Conservation (phyloP, 2,797 vertebrate genomes). For the Heterohyrax brucei region DNA sequence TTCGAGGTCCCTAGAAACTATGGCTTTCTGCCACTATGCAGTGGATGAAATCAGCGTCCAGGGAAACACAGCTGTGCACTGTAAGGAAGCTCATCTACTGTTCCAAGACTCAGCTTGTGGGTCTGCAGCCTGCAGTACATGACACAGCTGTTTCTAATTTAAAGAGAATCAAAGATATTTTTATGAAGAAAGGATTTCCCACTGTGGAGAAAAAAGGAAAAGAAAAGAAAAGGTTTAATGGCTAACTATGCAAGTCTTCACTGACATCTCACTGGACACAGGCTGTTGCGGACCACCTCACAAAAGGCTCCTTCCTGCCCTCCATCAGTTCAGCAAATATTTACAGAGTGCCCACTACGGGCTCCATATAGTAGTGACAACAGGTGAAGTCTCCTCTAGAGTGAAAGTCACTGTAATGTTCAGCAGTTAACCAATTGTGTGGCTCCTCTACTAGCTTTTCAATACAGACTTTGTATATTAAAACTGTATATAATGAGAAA, state of each 20-base stretch:
- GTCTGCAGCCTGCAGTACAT: not conserved
- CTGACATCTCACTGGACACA: not conserved
- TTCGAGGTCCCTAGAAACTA: not conserved
- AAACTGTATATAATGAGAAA: slow-evolving; percentile 29
- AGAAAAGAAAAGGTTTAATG: not conserved
- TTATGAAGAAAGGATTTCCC: slow-evolving; percentile 27
- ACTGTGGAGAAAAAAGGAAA: not conserved
- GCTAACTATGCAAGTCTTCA: not conserved
- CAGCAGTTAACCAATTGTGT: not conserved
- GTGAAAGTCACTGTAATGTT: not conserved
- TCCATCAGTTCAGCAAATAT: not conserved
- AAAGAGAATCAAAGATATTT: not conserved
- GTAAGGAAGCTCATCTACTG: not conserved
- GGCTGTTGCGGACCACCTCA: not conserved
- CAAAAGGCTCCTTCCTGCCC: slow-evolving; percentile 16
- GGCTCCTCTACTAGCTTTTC: slow-evolving; percentile 19
- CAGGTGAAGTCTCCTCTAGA: not conserved
- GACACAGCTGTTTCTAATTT: not conserved
- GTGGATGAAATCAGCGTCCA: not conserved
- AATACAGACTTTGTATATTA: not conserved
- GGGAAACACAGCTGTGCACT: not conserved
- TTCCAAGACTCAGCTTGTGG: not conserved
- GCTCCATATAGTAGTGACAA: not conserved
- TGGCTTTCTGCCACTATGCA: not conserved
- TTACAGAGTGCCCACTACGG: not conserved